Percentiles rank a stretch among this genome's conserved stretches.
Conservation (phyloP, 2,888 invertebrate species). For the Tetranychus piercei region DNA sequence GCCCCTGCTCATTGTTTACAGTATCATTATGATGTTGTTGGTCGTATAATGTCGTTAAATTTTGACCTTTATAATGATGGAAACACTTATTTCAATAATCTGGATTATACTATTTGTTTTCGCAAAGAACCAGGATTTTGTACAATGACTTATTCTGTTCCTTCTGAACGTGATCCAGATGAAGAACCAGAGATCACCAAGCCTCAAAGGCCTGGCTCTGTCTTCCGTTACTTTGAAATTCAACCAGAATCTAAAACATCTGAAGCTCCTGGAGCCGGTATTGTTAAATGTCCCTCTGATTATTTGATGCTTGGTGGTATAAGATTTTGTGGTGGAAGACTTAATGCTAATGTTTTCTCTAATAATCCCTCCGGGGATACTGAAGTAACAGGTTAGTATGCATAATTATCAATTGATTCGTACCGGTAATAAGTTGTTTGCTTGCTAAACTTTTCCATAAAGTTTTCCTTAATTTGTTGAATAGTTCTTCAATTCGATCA, state of each 20-base stretch:
- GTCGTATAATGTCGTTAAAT: constrained; percentile 62
- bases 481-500: too few species aligned
- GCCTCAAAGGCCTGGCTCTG: neutral
- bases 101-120: constrained; percentile 69
- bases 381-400: constrained; percentile 23
- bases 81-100: constrained; percentile 31
- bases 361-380: constrained; percentile 21
- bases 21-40: constrained; percentile 58
- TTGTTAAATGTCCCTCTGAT: constrained; percentile 24
- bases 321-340: constrained; percentile 25
- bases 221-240: constrained; percentile 19
- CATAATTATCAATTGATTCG: neutral
- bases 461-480: neutral
- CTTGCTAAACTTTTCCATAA: neutral
- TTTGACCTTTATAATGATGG: constrained; percentile 40
- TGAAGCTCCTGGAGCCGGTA: constrained; percentile 22
- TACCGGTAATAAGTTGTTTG: neutral
- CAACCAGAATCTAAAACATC: constrained; percentile 10
- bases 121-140: constrained; percentile 69
- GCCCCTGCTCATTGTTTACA: constrained; percentile 42
- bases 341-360: constrained; percentile 22
- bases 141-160: constrained; percentile 39
- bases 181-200: constrained; percentile 5
- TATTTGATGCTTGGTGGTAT: constrained; percentile 24
- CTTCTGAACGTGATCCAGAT: constrained; percentile 3